Conservation (phyloP, 2,888 invertebrate species). For the Tiliacea aurago region DNA sequence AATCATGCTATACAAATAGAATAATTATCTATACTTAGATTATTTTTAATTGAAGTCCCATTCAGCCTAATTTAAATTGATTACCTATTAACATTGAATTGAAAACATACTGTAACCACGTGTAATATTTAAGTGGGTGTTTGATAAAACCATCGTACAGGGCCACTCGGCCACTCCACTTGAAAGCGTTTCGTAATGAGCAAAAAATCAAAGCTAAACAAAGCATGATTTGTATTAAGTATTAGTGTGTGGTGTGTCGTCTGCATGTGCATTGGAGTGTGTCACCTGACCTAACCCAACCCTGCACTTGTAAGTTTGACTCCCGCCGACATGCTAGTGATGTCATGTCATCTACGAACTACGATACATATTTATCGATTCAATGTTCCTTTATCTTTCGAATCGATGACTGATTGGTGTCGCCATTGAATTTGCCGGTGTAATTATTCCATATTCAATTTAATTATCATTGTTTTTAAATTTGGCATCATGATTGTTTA, state of each 20-base stretch:
- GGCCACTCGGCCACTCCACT: conserved; percentile 58
- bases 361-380: conserved; percentile 64
- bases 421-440: conserved; percentile 16
- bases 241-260: conserved; percentile 59
- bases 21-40: conserved; percentile 39
- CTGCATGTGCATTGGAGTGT: conserved; percentile 81
- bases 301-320: conserved; percentile 83
- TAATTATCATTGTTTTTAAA: conserved; percentile 28
- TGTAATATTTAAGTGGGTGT: conserved; percentile 48
- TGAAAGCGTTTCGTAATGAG: conserved; percentile 62
- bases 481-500: conserved; percentile 36
- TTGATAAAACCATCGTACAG: conserved; percentile 48
- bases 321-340: conserved; percentile 78
- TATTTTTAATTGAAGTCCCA: conserved; percentile 23
- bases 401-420: conserved; percentile 8
- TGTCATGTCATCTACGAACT: conserved; percentile 52
- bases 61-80: conserved; percentile 40
- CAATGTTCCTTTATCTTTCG: conserved; percentile 12
- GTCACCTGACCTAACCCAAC: conserved; percentile 90
- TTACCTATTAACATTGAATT: conserved; percentile 40
- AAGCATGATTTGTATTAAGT: conserved; percentile 64
- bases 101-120: conserved; percentile 36
- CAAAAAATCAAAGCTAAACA: conserved; percentile 66
- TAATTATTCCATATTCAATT: conserved; percentile 36
- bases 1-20: conserved; percentile 24